Evolutionary conservation across 2,888 invertebrate genomes (phyloP), one percentile per base, ranked within the genome.

Genomic region (Himalopsyche kuldschensis): DNA sequence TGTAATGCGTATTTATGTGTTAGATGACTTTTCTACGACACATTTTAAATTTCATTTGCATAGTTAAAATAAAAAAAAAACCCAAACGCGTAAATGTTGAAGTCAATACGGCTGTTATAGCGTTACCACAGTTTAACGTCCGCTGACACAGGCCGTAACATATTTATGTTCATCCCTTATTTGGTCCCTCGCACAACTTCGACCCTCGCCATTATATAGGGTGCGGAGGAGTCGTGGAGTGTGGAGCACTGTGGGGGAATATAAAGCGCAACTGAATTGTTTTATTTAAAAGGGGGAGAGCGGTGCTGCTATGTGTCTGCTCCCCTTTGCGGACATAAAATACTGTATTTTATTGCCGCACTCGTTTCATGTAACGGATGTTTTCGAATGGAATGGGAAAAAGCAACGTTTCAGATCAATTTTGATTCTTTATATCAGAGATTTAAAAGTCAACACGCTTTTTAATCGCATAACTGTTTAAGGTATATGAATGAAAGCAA

Each of bases 231-330:
- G 76, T 24, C 6, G 75, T 75, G 8, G 75, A 75, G 17, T 47
- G 76, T 20, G 20, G 20, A 31, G 46, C 20, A 75, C 78, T 78
- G 27, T 78, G 83, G 75, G 79, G 85, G 81, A 69, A 69, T 69
- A 83, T 84, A 85, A 85, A 85, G 85, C 85, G 85, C 85, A 85
- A 84, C 85, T 84, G 85, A 85, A 85, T 85, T 85, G 85, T 85
- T 85, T 85, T 85, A 85, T 85, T 85, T 85, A 84, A 84, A 84
- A 78, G 82, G 85, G 85, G 84, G 81, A 79, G 63, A 35, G 78
- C 20, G 35, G 80, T 32, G 69, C 69, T 69, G 69, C 69, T 77
- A 80, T 79, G 80, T 79, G 83, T 83, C 80, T 83, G 55, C 81
- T 81, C 82, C 84, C 83, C 85, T 78, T 79, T 78, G 84, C 83